These are phyloP conservation scores for Epirrhoe tristata DNA, from an alignment of 2,888 invertebrate genomes.

Conservation along the genomic window DNA sequence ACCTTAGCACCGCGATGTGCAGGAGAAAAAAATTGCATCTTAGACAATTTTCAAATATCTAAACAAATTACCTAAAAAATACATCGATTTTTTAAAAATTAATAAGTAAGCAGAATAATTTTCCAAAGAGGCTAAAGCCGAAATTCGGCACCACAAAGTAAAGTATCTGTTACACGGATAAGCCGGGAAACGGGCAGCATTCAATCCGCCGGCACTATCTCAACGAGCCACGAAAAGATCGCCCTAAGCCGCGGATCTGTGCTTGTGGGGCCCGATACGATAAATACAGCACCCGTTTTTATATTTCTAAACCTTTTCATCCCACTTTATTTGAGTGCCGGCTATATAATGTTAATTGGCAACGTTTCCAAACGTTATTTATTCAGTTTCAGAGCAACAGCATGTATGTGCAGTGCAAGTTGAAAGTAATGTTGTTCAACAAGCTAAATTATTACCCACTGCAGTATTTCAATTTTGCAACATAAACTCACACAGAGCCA, in stretches of 20 bases:
- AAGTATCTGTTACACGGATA: slow-evolving; percentile 73
- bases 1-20: too few species aligned
- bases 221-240: slow-evolving; percentile 67
- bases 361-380: slow-evolving; percentile 5
- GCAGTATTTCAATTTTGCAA: slow-evolving; percentile 32
- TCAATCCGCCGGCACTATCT: slow-evolving; percentile 73
- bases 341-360: slow-evolving; percentile 6
- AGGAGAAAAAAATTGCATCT: too few species aligned
- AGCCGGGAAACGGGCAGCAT: slow-evolving; percentile 71
- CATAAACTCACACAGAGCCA: slow-evolving; percentile 33
- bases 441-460: slow-evolving; percentile 32
- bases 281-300: slow-evolving; percentile 20
- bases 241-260: slow-evolving; percentile 59
- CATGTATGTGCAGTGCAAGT: slow-evolving; percentile 20
- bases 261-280: slow-evolving; percentile 22
- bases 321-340: slow-evolving; percentile 2
- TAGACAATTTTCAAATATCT: not conserved
- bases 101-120: not conserved
- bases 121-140: slow-evolving; percentile 3
- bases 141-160: slow-evolving; percentile 15
- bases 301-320: slow-evolving; percentile 11
- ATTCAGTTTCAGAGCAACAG: slow-evolving; percentile 6
- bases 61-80: not conserved
- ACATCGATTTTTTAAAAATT: not conserved
- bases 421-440: slow-evolving; percentile 27